Percentiles rank a stretch among this genome's conserved stretches.
Conservation (phyloP, 1,140 invertebrate species). For the Platorchestia sp. region DNA sequence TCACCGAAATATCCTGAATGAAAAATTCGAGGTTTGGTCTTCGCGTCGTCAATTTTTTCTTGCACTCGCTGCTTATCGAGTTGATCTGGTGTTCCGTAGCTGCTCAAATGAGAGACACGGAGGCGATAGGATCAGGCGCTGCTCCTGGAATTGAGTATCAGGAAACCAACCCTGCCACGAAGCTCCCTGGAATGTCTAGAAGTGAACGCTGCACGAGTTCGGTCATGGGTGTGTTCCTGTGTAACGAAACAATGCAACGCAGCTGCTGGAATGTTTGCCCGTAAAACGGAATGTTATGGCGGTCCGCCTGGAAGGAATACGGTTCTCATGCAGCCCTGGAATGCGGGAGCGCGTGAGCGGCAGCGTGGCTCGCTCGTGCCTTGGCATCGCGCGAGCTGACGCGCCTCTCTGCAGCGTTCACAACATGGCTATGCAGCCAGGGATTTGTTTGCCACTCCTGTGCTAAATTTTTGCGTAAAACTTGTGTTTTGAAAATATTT, state of each 20-base stretch:
- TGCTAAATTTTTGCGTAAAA: neutral
- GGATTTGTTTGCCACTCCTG: neutral
- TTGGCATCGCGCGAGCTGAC: neutral
- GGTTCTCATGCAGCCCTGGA: neutral
- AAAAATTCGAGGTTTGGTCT: neutral
- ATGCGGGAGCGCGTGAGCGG: neutral
- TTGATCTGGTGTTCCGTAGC: neutral
- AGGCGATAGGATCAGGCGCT: neutral
- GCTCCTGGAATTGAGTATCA: neutral
- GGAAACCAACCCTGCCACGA: neutral
- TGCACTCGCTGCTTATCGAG: neutral
- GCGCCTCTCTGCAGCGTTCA: neutral
- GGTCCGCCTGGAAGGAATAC: neutral
- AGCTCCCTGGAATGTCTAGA: neutral
- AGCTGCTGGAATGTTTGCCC: neutral
- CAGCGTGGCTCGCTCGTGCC: too few relatives aligned
- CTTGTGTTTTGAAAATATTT: neutral
- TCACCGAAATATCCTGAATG: too few relatives aligned
- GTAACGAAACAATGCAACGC: neutral
- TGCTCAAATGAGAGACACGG: neutral
- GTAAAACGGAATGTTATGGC: neutral
- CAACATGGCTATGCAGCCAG: neutral
- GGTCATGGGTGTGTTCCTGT: neutral
- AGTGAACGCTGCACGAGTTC: neutral
- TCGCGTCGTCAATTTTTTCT: neutral